Evolutionary conservation across 2,888 invertebrate genomes (phyloP), one percentile per base, ranked within the genome.

Genomic region (Xestia rhomboidea): DNA sequence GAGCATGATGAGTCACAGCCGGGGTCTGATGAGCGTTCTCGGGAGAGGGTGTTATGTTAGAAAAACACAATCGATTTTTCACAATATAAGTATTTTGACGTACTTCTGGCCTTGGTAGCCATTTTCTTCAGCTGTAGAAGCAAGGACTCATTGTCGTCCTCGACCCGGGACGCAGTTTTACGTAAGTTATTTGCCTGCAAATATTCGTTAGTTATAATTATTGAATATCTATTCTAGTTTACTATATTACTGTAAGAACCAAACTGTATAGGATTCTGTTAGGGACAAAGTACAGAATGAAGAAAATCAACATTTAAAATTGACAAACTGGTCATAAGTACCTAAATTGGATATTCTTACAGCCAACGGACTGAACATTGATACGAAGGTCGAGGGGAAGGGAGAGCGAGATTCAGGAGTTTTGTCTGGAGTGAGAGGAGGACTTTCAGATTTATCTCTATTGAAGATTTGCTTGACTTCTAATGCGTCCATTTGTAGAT

Each of bases 111-210:
- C 97, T 98, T 98, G 95, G 98, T 98, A 97, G 99, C 98, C 98
- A 99, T 98, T 98, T 99, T 99, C 97, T 99, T 98, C 97, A 99
- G 97, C 97, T 99, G 99, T 97, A 98, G 97, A 96, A 98, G 98
- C 96, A 99, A 97, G 90, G 98, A 98, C 96, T 99, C 99, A 97
- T 99, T 99, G 97, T 99, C 99, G 95, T 99, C 99, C 97, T 99
- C 99, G 94, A 99, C 98, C 92, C 99, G 98, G 93, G 98, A 98
- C 93, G 99, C 97, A 97, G 98, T 99, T 97, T 98, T 98, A 96
- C 99, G 97, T 95, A 98, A 97, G 96, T 98, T 98, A 97, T 98
- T 98, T 94, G 98, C 98, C 98, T 98, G 98, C 94, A 98, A 96
- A 96, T 94, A 95, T 93, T 95, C 92, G 95, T 95, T 95, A 94